Evolutionary conservation across 2,888 invertebrate genomes (phyloP), one percentile per base, ranked within the genome.

Genomic region (Crioceris asparagi): DNA sequence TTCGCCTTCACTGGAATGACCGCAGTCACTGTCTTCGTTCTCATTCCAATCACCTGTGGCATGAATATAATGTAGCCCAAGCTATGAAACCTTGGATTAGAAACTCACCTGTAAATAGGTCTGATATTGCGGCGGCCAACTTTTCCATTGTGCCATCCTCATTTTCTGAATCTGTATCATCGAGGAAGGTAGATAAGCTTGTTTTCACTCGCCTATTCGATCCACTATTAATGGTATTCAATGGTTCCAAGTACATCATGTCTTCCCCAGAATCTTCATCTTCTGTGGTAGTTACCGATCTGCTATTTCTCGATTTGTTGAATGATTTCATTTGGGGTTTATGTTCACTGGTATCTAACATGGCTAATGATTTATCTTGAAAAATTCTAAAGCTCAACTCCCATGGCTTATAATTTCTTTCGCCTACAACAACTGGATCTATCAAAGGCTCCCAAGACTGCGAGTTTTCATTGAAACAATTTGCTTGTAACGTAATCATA

Each of bases 371-470:
- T 45, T 59, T 62, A 39, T 64, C 74, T 41, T 51, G 74, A 45
- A 74, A 74, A 23, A 79, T 61, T 53, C 76, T 79, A 34, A 82
- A 67, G 14, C 72, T 66, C 11, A 83, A 61, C 54, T 83, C 80
- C 80, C 82, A 85, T 0, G 83, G 80, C 38, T 75, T 68, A 56
- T 78, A 80, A 2, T 70, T 60, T 45, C 77, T 76, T 57, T 81
- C 80, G 19, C 71, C 69, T 27, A 74, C 69, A 1, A 77, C 72
- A 1, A 79, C 73, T 0, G 86, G 83, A 50, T 88, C 88, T 1
- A 88, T 60, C 1, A 91, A 60, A 0, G 90, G 90, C 56, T 92
- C 90, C 91, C 91, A 92, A 6, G 71, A 52, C 48, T 64, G 64
- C 17, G 56, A 42, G 38, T 47, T 51, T 36, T 64, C 64, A 41